These are phyloP conservation scores for Calliopsis andreniformis DNA, from an alignment of 1,140 invertebrate species.

Conservation along the genomic window DNA sequence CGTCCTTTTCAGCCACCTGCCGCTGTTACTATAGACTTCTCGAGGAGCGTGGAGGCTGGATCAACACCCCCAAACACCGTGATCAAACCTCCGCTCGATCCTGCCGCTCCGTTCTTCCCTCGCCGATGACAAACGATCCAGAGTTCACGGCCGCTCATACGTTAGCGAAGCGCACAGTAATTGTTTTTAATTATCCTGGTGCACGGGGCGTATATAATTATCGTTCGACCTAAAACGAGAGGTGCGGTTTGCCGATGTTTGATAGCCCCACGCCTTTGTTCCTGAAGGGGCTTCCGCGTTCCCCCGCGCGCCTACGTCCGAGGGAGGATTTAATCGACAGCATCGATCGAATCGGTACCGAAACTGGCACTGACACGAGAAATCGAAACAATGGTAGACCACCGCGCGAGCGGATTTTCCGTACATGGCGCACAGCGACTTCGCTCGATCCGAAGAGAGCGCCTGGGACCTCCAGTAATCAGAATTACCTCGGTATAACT, in stretches of 20 bases:
- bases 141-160: constrained; percentile 23
- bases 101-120: not conserved
- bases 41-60: too few relatives aligned
- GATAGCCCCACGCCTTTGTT: constrained; percentile 50
- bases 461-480: constrained; percentile 40
- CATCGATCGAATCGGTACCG: constrained; percentile 56
- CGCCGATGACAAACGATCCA: constrained; percentile 5
- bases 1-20: not conserved
- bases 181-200: constrained; percentile 72
- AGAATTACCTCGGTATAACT: constrained; percentile 31
- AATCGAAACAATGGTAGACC: constrained; percentile 64
- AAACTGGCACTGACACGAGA: constrained; percentile 61
- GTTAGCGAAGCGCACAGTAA: constrained; percentile 63
- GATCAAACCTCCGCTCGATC: too few relatives aligned
- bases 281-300: constrained; percentile 34
- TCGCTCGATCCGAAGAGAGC: constrained; percentile 13
- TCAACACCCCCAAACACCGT: too few relatives aligned
- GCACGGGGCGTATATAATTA: constrained; percentile 69
- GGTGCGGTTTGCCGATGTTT: constrained; percentile 50
- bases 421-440: constrained; percentile 48
- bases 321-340: constrained; percentile 64
- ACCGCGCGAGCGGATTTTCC: constrained; percentile 60
- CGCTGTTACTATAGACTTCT: too few relatives aligned
- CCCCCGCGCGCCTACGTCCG: not conserved
- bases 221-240: constrained; percentile 46